Base-by-base conservation (phyloP, 2,113 vertebrate species). In the Cichladusa arquata region DNA sequence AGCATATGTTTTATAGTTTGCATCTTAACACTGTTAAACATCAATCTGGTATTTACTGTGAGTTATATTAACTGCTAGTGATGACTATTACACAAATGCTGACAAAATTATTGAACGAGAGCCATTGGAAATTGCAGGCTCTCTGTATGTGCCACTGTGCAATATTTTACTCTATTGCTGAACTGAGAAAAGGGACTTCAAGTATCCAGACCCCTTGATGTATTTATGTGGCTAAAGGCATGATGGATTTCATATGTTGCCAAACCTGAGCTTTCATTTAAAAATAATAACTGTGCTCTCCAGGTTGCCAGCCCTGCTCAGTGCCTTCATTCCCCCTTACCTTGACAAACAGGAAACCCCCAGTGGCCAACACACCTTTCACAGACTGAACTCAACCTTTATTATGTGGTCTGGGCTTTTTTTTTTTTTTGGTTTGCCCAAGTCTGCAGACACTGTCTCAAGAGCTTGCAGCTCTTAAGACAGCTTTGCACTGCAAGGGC, bases 61-160 rank as follows among this genome's bases (percentile, higher is more conserved):
- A 64, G 51, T 86, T 93, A 51, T 38, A 88, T 86, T 86, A 93
- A 92, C 82, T 90, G 85, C 58, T 92, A 78, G 22, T 90, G 88
- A 92, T 90, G 84, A 83, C 36, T 86, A 3, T 77, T 88, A 74
- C 44, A 88, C 58, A 64, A 94, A 90, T 51, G 79, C 64, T 94
- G 96, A 81, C 56, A 67, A 72, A 93, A 71, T 81, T 81, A 92
- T 60, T 90, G 95, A 95, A 90, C 1, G 0, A 74, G 82, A 56
- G 45, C 51, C 77, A 79, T 48, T 78, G 71, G 51, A 53, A 72
- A 65, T 69, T 57, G 47, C 53, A 78, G 20, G 8, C 56, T 92
- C 60, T n/a, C 64, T 56, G 0, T 34, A 9, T 22, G 11, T 45
- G 92, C 80, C 76, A 81, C 71, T 86, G 80, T 94, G 87, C 72